Conservation (phyloP, 2,888 invertebrate genomes). For the Nomada ruficornis region DNA sequence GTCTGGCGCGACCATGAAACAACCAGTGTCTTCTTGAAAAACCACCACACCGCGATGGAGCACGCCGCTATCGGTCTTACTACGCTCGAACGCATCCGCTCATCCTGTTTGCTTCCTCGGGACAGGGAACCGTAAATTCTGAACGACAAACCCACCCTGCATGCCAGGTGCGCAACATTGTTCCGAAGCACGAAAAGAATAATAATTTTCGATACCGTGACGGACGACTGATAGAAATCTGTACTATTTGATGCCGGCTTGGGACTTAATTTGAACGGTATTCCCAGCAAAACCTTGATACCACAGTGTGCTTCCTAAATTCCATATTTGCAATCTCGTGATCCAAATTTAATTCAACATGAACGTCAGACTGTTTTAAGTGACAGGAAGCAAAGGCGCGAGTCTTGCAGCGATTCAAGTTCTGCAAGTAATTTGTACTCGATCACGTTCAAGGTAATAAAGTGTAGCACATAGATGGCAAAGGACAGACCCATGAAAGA, state of each 20-base stretch:
- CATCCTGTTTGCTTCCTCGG: constrained; percentile 63
- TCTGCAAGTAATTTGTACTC: constrained; percentile 38
- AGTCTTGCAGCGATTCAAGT: constrained; percentile 31
- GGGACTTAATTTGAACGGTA: neutral
- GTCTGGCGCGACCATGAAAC: constrained; percentile 78
- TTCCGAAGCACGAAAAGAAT: neutral
- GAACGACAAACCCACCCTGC: neutral
- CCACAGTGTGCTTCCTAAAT: neutral
- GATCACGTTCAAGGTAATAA: constrained; percentile 21
- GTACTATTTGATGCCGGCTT: too few relatives aligned
- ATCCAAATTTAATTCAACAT: neutral
- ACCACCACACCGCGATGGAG: constrained; percentile 59
- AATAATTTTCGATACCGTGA: too few relatives aligned
- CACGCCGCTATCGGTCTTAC: constrained; percentile 75
- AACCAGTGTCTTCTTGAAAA: constrained; percentile 66
- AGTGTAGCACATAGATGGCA: constrained; percentile 33
- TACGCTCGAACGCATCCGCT: constrained; percentile 74
- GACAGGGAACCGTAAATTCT: constrained; percentile 8
- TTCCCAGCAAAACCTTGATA: too few relatives aligned
- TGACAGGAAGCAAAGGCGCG: neutral
- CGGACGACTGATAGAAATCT: too few relatives aligned
- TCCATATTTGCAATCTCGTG: neutral
- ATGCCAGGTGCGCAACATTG: constrained; percentile 9
- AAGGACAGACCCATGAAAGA: constrained; percentile 2
- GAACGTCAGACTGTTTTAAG: neutral